Evolutionary conservation across 2,797 vertebrate genomes (phyloP).

Genomic region (Aythya fuligula): DNA sequence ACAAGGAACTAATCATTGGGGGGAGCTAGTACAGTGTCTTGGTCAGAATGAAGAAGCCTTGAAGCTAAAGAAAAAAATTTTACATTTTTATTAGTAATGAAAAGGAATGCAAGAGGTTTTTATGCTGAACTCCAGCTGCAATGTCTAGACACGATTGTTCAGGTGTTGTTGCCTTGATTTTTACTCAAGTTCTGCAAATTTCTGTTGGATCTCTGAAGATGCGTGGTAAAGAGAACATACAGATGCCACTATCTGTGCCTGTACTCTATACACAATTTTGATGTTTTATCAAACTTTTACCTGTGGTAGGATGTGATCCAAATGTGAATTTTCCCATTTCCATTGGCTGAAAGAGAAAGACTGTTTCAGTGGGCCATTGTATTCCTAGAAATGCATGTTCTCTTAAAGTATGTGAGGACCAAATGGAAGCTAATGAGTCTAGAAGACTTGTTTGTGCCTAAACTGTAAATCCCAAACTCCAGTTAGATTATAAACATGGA

Average conservation of each 20-base stretch:
- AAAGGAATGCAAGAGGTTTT: background rate
- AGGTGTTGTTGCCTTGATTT: background rate
- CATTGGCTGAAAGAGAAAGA: background rate
- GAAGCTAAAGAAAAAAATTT: background rate
- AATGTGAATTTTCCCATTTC: background rate
- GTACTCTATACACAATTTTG: background rate
- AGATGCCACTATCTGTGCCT: background rate
- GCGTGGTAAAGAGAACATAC: rapidly evolving
- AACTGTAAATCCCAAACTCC: background rate
- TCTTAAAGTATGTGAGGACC: background rate
- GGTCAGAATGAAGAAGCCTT: background rate
- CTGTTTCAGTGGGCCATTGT: background rate
- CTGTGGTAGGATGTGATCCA: background rate
- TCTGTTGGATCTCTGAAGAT: background rate
- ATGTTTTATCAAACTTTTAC: background rate
- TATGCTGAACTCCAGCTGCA: background rate
- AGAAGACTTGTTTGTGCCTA: background rate
- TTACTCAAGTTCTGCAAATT: background rate
- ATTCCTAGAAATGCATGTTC: background rate
- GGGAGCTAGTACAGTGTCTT: background rate
- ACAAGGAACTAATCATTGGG: background rate
- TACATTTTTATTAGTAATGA: background rate
- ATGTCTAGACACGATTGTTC: background rate
- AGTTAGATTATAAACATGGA: background rate
- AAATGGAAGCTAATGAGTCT: background rate